Conservation (phyloP, 2,113 vertebrate species). For the Anser brachyrhynchus region DNA sequence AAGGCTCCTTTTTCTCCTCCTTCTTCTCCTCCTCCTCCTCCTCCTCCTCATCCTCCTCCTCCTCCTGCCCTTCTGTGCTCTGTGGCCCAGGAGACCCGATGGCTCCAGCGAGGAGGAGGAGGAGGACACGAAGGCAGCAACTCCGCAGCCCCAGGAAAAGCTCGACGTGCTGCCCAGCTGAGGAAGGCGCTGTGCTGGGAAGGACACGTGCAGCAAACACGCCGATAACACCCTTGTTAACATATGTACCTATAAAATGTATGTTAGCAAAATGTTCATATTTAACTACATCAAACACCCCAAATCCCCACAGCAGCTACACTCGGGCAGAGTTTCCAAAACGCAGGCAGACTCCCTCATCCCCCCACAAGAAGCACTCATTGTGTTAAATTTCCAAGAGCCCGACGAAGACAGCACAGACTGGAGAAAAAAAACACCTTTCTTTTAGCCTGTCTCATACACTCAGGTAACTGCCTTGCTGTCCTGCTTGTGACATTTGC, state of each 20-base stretch:
- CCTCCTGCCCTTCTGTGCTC: background rate
- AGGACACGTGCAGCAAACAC: background rate
- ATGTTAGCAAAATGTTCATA: no score
- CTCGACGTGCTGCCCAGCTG: no score
- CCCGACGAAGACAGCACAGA: background rate
- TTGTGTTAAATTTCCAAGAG: background rate
- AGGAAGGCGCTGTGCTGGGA: background rate
- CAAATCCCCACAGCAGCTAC: background rate
- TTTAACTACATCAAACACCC: background rate
- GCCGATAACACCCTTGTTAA: background rate
- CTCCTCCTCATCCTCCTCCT: background rate
- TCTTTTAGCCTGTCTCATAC: background rate
- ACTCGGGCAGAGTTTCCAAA: background rate
- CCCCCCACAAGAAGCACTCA: background rate
- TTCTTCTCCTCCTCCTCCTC: background rate
- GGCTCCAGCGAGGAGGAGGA: background rate
- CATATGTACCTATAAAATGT: fast-evolving
- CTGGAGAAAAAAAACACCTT: background rate
- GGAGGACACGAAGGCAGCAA: background rate
- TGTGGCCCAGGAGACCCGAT: background rate
- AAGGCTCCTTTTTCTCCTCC: background rate
- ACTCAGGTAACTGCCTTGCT: background rate
- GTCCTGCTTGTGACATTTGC: background rate
- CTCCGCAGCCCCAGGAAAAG: no score
- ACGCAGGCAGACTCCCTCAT: background rate